These are phyloP conservation scores for Tenrec ecaudatus DNA, from an alignment of 2,113 vertebrate species.

Conservation along the genomic window DNA sequence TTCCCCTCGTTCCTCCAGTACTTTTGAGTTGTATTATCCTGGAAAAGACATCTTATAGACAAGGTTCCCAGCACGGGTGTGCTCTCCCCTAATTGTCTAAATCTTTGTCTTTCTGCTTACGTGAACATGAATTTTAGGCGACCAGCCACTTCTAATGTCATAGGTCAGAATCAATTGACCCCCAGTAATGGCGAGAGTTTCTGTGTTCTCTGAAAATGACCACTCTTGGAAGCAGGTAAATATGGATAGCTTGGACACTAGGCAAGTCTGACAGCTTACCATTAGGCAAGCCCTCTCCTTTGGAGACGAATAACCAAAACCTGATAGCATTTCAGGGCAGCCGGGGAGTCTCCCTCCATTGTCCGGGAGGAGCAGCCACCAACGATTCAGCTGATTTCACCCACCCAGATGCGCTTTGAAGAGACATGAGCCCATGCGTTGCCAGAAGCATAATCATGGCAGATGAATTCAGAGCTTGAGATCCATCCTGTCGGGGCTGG, in stretches of 20 bases:
- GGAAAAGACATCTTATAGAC: background rate
- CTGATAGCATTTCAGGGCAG: background rate
- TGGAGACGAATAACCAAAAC: background rate
- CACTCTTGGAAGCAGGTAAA: background rate
- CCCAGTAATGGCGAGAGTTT: background rate
- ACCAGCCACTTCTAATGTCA: background rate
- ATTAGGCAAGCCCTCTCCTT: background rate
- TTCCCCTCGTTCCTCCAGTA: no score
- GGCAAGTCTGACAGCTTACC: background rate
- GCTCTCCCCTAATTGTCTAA: background rate
- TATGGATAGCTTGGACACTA: background rate
- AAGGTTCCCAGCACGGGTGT: background rate
- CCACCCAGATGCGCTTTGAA: background rate
- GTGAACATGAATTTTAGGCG: background rate
- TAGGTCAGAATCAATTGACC: background rate
- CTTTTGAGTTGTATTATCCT: background rate
- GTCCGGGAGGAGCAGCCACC: background rate
- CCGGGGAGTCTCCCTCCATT: background rate
- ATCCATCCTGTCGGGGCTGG: background rate
- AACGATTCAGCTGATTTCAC: background rate
- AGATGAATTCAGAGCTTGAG: background rate
- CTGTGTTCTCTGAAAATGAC: background rate
- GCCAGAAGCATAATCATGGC: background rate
- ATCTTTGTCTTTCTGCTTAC: background rate
- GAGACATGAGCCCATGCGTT: background rate